A percentile compares a stretch with the other conserved stretches of the same genome.
These are phyloP conservation scores for Oryzias javanicus DNA, from an alignment of 2,113 vertebrate species.

Conservation along the genomic window DNA sequence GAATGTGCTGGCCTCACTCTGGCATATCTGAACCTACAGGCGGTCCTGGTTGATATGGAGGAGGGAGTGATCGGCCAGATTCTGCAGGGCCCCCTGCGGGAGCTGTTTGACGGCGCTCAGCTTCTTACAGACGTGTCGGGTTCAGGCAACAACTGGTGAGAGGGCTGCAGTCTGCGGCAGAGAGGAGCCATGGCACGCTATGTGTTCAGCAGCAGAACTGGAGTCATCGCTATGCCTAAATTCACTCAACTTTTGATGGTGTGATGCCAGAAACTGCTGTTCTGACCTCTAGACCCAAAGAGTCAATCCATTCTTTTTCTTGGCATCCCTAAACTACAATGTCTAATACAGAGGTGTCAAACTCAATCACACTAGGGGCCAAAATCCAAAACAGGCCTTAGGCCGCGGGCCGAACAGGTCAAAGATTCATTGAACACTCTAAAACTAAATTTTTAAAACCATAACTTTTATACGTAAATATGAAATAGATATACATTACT, in stretches of 20 bases:
- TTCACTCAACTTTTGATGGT: neutral
- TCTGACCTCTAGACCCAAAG: too few species aligned
- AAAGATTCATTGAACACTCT: too few species aligned
- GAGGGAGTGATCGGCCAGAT: constrained; percentile 95
- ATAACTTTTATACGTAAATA: too few species aligned
- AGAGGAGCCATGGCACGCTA: neutral
- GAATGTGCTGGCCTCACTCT: constrained; percentile 1
- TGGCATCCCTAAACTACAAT: too few species aligned
- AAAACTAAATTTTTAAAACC: too few species aligned
- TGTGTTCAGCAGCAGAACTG: neutral
- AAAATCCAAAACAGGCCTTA: too few species aligned
- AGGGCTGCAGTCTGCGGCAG: constrained; percentile 11
- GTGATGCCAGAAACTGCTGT: neutral
- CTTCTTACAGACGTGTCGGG: constrained; percentile 96
- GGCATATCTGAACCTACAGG: constrained; percentile 73
- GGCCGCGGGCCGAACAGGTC: too few species aligned
- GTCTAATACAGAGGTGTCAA: too few species aligned
- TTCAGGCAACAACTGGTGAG: constrained; percentile 98
- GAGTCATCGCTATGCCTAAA: too few species aligned
- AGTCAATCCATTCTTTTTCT: too few species aligned
- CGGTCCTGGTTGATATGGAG: constrained; percentile 97
- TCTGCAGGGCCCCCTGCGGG: constrained; percentile 89
- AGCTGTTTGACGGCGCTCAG: constrained; percentile 92
- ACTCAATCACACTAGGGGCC: too few species aligned
- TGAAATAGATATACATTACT: too few species aligned